Conservation (phyloP, 1,140 invertebrate genomes). For the Condylostylus longicornis region DNA sequence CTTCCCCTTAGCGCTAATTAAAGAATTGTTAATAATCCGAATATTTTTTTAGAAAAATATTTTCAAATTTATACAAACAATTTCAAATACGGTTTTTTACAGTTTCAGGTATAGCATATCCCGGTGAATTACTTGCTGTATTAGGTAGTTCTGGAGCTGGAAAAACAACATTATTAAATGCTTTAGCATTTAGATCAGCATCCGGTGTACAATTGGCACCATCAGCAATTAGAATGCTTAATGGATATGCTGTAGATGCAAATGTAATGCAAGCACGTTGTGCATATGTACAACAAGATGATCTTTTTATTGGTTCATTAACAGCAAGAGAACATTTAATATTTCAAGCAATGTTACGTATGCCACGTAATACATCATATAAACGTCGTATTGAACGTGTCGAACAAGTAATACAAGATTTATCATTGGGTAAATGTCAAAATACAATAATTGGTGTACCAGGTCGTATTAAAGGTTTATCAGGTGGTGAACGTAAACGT, state of each 20-base stretch:
- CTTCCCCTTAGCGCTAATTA: no score
- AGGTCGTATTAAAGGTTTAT: conserved; percentile 78
- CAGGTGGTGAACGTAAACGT: conserved; percentile 88
- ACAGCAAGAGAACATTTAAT: conserved; percentile 80
- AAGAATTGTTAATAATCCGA: no score
- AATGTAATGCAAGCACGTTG: conserved; percentile 59
- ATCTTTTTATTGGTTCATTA: conserved; percentile 85
- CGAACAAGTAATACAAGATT: conserved; percentile 61
- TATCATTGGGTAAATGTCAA: conserved; percentile 72
- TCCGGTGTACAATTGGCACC: conserved; percentile 39
- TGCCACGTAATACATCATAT: conserved; percentile 69
- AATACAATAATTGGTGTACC: conserved; percentile 77
- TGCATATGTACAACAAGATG: conserved; percentile 91
- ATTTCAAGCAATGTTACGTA: conserved; percentile 82
- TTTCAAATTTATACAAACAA: no score
- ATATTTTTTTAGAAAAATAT: no score
- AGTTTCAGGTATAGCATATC: conserved; percentile 71
- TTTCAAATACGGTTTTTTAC: conserved; percentile 25
- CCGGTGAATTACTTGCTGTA: conserved; percentile 79
- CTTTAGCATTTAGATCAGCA: conserved; percentile 63
- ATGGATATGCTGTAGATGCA: conserved; percentile 49
- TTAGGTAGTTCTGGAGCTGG: conserved; percentile 92
- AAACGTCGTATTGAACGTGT: conserved; percentile 64
- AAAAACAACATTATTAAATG: conserved; percentile 88
- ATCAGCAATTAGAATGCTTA: conserved; percentile 41